Conservation (phyloP, 2,888 invertebrate species). For the Euphydryas editha region DNA sequence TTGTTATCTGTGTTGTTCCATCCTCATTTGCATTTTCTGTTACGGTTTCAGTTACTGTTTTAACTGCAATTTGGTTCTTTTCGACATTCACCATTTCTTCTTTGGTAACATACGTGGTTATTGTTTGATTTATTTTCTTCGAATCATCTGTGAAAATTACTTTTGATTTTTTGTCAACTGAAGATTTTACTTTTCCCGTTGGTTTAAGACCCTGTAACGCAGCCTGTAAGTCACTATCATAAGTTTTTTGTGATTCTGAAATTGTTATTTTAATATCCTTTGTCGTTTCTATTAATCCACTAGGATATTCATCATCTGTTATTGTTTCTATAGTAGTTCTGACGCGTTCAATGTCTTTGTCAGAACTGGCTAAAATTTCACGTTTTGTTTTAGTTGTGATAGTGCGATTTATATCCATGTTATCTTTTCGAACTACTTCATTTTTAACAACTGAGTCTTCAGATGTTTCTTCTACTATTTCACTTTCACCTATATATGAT, state of each 20-base stretch:
- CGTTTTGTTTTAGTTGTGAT: constrained; percentile 76
- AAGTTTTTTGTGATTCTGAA: constrained; percentile 77
- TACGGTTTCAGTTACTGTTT: constrained; percentile 75
- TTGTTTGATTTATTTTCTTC: constrained; percentile 71
- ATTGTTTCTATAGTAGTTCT: constrained; percentile 83
- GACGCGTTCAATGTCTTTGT: constrained; percentile 81
- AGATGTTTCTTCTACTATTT: constrained; percentile 69
- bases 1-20: constrained; percentile 75
- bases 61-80: constrained; percentile 73
- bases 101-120: constrained; percentile 73
- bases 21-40: constrained; percentile 72
- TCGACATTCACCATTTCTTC: constrained; percentile 71
- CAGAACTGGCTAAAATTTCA: constrained; percentile 77
- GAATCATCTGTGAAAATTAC: constrained; percentile 69
- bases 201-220: constrained; percentile 69
- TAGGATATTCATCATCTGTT: constrained; percentile 76
- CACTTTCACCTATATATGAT: constrained; percentile 60
- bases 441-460: constrained; percentile 72
- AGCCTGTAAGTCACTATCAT: constrained; percentile 74
- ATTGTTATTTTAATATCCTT: constrained; percentile 81
- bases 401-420: constrained; percentile 65
- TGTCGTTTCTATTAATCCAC: constrained; percentile 82
- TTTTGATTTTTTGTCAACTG: constrained; percentile 79
- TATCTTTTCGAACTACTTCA: constrained; percentile 66
- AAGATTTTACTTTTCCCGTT: constrained; percentile 74